These are phyloP conservation scores for Ictalurus punctatus DNA, from an alignment of 2,113 vertebrate genomes.

Conservation along the genomic window DNA sequence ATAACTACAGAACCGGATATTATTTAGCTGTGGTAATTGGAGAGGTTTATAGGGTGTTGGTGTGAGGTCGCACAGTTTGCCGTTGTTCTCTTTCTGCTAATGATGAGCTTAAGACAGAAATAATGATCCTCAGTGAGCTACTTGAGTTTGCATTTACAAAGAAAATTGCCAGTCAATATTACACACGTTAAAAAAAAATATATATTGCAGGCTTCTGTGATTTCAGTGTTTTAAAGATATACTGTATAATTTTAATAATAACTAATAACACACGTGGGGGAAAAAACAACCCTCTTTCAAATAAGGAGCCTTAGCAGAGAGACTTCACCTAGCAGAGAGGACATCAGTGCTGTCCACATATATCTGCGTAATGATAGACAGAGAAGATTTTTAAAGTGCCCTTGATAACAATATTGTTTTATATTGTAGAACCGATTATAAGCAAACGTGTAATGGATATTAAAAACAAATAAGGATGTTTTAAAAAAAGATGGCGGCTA, in stretches of 20 bases:
- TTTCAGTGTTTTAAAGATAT: background rate
- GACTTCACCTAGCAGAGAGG: background rate
- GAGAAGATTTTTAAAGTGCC: background rate
- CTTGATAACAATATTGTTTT: background rate
- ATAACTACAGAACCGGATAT: background rate
- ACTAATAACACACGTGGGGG: background rate
- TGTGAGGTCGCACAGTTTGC: constrained; percentile 3
- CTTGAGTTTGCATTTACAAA: constrained; percentile 1
- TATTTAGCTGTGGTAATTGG: constrained; percentile 9
- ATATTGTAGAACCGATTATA: background rate
- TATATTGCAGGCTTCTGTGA: background rate
- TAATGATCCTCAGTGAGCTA: background rate
- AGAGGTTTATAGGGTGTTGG: background rate
- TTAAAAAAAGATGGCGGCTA: background rate
- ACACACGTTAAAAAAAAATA: background rate
- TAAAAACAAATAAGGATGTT: constrained; percentile 7
- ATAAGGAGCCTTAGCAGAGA: background rate
- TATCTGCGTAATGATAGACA: background rate
- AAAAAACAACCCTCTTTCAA: background rate
- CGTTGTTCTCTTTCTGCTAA: background rate
- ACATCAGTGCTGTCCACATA: background rate
- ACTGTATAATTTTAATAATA: background rate
- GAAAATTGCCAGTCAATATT: constrained; percentile 8
- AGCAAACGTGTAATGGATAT: background rate
- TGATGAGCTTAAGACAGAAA: constrained; percentile 18